phyloP scores from a whole-genome alignment of 92 coral and sea anemone genomes.

The Porites rus region DNA sequence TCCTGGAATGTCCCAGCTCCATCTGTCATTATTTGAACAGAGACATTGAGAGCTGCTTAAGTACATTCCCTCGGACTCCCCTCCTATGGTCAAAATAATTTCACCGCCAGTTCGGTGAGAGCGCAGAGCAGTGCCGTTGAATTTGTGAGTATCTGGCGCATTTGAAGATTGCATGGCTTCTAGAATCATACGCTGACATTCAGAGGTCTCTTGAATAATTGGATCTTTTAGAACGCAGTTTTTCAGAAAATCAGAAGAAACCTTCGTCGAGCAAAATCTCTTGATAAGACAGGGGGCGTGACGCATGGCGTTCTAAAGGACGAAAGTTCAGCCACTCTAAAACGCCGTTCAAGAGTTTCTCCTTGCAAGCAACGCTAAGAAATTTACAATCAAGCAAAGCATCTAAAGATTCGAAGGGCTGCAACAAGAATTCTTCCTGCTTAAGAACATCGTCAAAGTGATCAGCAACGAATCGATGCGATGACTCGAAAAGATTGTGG shows the following conservation, averaged over 20 bases:
- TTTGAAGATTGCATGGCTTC: constrained; percentile 69
- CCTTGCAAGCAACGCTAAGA: constrained; percentile 65
- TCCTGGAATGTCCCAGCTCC: constrained; percentile 61
- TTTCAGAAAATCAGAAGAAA: constrained; percentile 43
- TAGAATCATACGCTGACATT: constrained; percentile 63
- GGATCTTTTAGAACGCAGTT: constrained; percentile 51
- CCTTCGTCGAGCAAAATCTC: constrained; percentile 54
- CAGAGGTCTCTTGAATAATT: constrained; percentile 32
- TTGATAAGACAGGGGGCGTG: constrained; percentile 55
- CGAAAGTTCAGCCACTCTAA: constrained; percentile 69
- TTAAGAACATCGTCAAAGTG: constrained; percentile 68
- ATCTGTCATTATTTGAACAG: constrained; percentile 36
- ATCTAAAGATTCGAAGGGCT: constrained; percentile 74
- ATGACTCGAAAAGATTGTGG: constrained; percentile 64
- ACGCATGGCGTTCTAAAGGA: constrained; percentile 41
- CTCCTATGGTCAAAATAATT: constrained; percentile 79
- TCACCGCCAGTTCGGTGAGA: constrained; percentile 55
- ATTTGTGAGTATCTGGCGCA: constrained; percentile 56
- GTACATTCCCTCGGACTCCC: constrained; percentile 79
- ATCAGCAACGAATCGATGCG: constrained; percentile 68
- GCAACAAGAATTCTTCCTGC: constrained; percentile 81
- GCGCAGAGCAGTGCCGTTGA: constrained; percentile 63
- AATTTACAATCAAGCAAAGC: constrained; percentile 60
- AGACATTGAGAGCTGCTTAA: constrained; percentile 68
- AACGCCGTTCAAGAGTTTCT: constrained; percentile 60